Percentiles rank a stretch among this genome's conserved stretches.
phyloP scores from a whole-genome alignment of 2,113 vertebrate genomes.

The Struthidea cinerea region DNA sequence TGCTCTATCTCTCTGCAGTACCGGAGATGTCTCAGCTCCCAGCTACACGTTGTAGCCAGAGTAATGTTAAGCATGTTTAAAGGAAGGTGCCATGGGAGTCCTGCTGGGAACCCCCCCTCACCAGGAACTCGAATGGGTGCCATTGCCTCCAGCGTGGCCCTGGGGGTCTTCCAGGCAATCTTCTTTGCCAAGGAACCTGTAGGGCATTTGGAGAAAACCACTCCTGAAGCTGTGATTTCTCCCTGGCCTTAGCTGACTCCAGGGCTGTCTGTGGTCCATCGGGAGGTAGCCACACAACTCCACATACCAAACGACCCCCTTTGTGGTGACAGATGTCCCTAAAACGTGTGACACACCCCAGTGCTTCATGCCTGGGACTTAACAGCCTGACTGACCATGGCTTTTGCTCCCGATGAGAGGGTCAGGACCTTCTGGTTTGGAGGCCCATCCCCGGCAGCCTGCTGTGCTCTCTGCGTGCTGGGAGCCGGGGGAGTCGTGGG shows the following conservation, averaged over 20 bases:
- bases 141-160: background rate
- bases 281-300: background rate
- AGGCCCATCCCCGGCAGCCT: background rate
- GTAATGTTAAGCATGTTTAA: background rate
- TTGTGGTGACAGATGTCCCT: background rate
- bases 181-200: background rate
- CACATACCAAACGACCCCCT: background rate
- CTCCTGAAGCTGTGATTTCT: background rate
- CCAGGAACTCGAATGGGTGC: background rate
- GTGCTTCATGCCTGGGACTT: background rate
- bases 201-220: background rate
- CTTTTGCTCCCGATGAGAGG: background rate
- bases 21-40: background rate
- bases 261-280: background rate
- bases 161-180: background rate
- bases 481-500: background rate
- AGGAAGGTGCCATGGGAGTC: background rate
- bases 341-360: background rate
- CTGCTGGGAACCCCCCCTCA: background rate
- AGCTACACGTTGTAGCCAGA: accelerated
- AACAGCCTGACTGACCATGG: background rate
- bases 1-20: background rate
- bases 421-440: background rate
- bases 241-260: background rate
- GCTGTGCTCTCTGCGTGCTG: background rate